Conservation (phyloP, 2,113 vertebrate genomes). For the Triplophysa tibetana region DNA sequence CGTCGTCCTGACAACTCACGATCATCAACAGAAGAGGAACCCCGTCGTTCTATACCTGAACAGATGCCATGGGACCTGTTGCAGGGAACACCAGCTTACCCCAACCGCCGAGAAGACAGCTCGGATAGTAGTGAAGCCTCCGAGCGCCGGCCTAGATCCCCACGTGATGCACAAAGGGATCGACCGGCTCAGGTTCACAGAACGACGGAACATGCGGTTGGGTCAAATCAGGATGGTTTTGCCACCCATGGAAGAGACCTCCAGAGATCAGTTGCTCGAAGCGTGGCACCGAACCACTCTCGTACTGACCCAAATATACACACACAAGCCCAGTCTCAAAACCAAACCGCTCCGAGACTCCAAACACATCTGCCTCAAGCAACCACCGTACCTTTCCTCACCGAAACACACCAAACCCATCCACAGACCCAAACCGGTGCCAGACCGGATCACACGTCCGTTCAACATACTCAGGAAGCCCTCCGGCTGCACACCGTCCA, state of each 20-base stretch:
- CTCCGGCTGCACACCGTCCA: conserved; percentile 61
- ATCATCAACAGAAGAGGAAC: conserved; percentile 53
- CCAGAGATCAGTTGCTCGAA: conserved; percentile 25
- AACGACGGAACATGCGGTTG: background rate
- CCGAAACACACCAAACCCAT: background rate
- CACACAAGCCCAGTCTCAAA: conserved; percentile 9
- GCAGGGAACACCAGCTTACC: conserved; percentile 72
- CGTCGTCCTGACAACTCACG: conserved; percentile 57
- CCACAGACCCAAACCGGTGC: conserved; percentile 57
- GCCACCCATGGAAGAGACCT: conserved; percentile 30
- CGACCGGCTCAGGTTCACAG: background rate
- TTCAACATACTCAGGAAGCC: conserved; percentile 65
- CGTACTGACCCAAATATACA: conserved; percentile 49
- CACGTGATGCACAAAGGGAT: background rate
- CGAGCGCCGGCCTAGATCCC: conserved; percentile 48
- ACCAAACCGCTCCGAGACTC: conserved; percentile 58
- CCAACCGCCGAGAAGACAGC: conserved; percentile 44
- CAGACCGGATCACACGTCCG: conserved; percentile 10
- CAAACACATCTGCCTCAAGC: conserved; percentile 24
- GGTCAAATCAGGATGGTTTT: background rate
- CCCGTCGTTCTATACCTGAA: background rate
- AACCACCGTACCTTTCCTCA: background rate
- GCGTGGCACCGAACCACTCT: conserved; percentile 42
- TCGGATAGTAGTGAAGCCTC: background rate
- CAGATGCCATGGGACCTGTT: conserved; percentile 71